Conservation (phyloP, 1,140 invertebrate species). For the Oscheius sp. region DNA sequence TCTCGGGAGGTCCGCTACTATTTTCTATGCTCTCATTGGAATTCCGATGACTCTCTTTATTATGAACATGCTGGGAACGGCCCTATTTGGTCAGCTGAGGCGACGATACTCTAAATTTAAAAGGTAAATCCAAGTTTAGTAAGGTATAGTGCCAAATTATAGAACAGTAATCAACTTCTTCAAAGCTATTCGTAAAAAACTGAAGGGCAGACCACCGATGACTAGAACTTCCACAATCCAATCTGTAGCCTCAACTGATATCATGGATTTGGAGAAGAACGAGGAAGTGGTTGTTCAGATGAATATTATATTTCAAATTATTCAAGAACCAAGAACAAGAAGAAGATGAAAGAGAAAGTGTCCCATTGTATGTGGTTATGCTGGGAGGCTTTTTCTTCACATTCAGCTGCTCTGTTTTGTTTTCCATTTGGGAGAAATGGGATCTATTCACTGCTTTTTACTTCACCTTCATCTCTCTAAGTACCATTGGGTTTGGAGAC, state of each 20-base stretch:
- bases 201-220: neutral
- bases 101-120: neutral
- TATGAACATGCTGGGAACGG: slow-evolving; percentile 19
- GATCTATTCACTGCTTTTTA: slow-evolving; percentile 58
- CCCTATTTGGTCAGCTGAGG: neutral
- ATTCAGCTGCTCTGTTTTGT: slow-evolving; percentile 14
- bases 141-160: neutral
- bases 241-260: neutral
- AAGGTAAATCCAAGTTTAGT: neutral
- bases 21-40: slow-evolving; percentile 35
- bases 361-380: slow-evolving; percentile 15
- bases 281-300: slow-evolving; percentile 3
- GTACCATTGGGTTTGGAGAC: slow-evolving; percentile 60
- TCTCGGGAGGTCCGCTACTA: slow-evolving; percentile 31
- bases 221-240: neutral
- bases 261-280: no score
- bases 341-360: neutral
- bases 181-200: neutral
- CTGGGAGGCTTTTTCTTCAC: slow-evolving; percentile 17
- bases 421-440: slow-evolving; percentile 58
- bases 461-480: slow-evolving; percentile 60
- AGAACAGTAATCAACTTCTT: neutral
- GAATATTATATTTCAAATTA: neutral
- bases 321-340: slow-evolving; percentile 17
- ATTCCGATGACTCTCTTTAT: slow-evolving; percentile 30